Evolutionary conservation across 2,797 vertebrate genomes (phyloP).

Genomic region (Anableps anableps): DNA sequence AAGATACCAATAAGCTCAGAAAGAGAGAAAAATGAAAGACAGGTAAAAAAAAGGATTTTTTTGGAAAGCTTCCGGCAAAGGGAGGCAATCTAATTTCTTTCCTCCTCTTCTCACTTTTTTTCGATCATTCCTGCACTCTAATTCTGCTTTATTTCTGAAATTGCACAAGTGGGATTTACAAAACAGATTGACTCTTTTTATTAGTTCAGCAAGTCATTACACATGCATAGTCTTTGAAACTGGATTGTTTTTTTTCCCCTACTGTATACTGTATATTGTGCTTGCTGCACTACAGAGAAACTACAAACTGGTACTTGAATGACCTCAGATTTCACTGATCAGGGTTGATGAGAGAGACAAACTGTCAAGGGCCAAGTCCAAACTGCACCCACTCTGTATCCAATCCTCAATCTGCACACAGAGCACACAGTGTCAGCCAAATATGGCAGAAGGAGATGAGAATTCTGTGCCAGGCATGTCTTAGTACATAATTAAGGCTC

Average conservation of each 20-base stretch:
- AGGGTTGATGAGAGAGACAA: conserved; percentile 62
- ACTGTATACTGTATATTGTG: conserved; percentile 34
- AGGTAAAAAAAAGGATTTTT: conserved; percentile 58
- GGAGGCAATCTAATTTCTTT: conserved; percentile 65
- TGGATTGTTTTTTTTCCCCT: conserved; percentile 40
- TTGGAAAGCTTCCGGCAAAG: conserved; percentile 70
- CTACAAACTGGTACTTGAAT: conserved; percentile 58
- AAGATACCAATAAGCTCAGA: conserved; percentile 79
- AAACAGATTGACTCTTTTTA: conserved; percentile 78
- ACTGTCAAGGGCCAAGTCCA: conserved; percentile 65
- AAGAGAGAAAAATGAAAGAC: conserved; percentile 29
- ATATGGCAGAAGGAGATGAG: conserved; percentile 79
- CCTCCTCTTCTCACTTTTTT: conserved; percentile 31
- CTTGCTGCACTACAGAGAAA: conserved; percentile 12
- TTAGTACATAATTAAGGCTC: conserved; percentile 83
- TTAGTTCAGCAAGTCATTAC: conserved; percentile 76
- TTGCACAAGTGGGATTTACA: conserved; percentile 75
- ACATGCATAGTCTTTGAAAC: conserved; percentile 69
- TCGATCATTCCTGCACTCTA: conserved; percentile 54
- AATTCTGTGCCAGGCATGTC: conserved; percentile 83
- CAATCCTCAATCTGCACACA: conserved; percentile 72
- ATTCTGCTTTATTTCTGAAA: conserved; percentile 75
- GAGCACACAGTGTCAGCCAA: conserved; percentile 75
- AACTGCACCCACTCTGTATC: conserved; percentile 67
- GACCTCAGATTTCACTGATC: conserved; percentile 65